phyloP scores from a whole-genome alignment of 2,113 vertebrate species.

The Protobothrops flavoviridis region DNA sequence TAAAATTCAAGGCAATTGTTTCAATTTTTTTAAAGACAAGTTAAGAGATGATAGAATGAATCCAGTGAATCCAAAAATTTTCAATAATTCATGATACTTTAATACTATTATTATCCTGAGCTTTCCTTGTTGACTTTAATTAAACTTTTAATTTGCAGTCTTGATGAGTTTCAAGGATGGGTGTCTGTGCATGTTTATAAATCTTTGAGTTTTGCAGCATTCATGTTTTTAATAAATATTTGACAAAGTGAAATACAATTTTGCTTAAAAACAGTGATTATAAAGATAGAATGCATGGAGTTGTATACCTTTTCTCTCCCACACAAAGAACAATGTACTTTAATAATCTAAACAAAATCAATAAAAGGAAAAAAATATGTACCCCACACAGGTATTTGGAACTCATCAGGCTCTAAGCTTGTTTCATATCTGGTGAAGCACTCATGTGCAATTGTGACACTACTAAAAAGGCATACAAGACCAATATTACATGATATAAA shows the following conservation, averaged over 20 bases:
- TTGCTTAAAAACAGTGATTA: background rate
- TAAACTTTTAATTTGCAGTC: slow-evolving; percentile 26
- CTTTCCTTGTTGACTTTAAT: slow-evolving; percentile 23
- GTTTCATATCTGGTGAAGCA: background rate
- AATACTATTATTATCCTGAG: slow-evolving; percentile 26
- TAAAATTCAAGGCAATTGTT: background rate
- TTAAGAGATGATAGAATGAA: background rate
- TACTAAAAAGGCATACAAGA: background rate
- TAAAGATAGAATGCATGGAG: background rate
- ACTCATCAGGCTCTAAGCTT: background rate
- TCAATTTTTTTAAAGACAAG: background rate
- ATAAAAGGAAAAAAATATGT: background rate
- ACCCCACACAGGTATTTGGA: background rate
- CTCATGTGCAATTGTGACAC: background rate
- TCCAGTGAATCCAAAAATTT: background rate
- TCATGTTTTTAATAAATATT: background rate
- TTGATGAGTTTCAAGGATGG: background rate
- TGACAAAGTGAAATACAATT: slow-evolving; percentile 3
- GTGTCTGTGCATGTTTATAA: background rate
- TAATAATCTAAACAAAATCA: background rate
- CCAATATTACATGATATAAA: background rate
- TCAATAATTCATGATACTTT: slow-evolving; percentile 27
- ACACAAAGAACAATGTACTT: background rate
- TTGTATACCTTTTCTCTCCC: background rate
- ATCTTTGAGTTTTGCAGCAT: background rate